phyloP scores from a whole-genome alignment of 1,140 invertebrate species.

The Papilio machaon region DNA sequence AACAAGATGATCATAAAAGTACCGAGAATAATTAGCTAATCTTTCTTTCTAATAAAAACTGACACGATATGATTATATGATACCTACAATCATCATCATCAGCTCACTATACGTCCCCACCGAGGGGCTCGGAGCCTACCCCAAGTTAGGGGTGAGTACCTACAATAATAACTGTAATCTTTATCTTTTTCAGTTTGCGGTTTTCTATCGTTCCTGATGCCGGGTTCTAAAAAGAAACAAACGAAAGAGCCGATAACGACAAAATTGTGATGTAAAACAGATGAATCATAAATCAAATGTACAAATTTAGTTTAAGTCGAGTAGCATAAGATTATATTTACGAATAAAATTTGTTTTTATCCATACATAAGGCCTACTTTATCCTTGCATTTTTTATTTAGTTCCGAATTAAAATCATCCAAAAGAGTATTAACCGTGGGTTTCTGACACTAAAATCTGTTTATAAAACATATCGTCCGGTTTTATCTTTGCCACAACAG shows the following conservation, averaged over 20 bases:
- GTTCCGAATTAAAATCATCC: not conserved
- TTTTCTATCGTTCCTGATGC: constrained; percentile 52
- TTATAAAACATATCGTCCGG: no score
- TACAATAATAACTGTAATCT: constrained; percentile 28
- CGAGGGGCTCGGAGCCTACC: no score
- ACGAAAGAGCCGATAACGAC: constrained; percentile 18
- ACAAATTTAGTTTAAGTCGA: not conserved
- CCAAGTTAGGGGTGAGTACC: no score
- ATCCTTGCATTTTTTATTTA: not conserved
- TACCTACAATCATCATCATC: not conserved
- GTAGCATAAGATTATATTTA: not conserved
- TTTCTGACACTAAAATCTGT: no score
- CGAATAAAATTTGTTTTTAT: not conserved
- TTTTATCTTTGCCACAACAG: no score
- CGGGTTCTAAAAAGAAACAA: constrained; percentile 43
- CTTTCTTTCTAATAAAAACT: not conserved
- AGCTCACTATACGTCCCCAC: no score
- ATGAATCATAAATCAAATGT: not conserved
- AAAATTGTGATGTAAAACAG: constrained; percentile 23
- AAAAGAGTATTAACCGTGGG: no score
- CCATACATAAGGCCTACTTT: not conserved
- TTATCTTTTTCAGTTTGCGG: constrained; percentile 55
- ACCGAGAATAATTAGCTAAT: no score
- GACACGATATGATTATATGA: not conserved
- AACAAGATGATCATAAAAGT: no score